Conservation (phyloP, 2,797 vertebrate species). For the Capromys pilorides region DNA sequence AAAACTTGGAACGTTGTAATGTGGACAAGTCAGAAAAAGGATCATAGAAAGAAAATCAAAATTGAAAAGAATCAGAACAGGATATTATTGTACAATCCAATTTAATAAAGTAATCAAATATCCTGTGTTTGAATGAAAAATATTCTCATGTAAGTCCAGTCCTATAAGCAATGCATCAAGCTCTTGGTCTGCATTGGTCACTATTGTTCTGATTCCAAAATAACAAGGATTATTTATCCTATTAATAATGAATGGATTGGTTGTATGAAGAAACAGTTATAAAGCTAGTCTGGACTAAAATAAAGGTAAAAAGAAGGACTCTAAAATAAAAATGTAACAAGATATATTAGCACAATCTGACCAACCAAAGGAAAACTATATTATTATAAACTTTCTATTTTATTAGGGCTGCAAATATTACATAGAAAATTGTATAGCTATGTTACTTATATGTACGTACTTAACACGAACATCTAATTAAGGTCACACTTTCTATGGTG, state of each 20-base stretch:
- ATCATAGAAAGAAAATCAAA: not conserved
- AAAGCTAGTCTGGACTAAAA: not conserved
- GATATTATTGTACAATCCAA: not conserved
- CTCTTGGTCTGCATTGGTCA: not conserved
- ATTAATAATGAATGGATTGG: not conserved
- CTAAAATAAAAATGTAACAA: not conserved
- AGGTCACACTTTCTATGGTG: slow-evolving; percentile 53
- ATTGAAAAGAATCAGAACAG: not conserved
- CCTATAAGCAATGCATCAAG: not conserved
- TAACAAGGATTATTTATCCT: not conserved
- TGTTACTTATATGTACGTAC: slow-evolving; percentile 63
- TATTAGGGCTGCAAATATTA: not conserved
- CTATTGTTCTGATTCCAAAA: not conserved
- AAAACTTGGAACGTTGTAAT: not conserved
- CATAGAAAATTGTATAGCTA: not conserved
- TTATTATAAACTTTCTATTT: not conserved
- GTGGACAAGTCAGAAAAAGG: not conserved
- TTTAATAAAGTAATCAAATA: not conserved
- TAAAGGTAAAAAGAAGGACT: not conserved
- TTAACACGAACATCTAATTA: slow-evolving; percentile 68
- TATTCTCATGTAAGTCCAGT: not conserved
- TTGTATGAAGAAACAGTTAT: not conserved
- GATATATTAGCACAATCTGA: not conserved
- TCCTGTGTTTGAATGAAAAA: not conserved
- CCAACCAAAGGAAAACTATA: not conserved